phyloP scores from a whole-genome alignment of 1,140 invertebrate species.

The Drosophila repletoides region DNA sequence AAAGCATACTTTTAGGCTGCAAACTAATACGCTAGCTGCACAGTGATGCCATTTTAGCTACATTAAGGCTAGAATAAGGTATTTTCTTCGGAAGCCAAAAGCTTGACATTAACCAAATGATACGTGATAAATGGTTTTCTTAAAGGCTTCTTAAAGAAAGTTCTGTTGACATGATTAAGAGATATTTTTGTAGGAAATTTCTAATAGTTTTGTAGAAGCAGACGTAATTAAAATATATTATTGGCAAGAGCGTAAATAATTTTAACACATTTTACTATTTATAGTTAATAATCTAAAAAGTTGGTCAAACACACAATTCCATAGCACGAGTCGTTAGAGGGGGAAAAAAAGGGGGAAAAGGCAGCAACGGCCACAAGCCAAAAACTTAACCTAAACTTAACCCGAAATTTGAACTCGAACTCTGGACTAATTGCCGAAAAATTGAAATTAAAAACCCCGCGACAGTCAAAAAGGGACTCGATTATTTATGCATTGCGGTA shows the following conservation, averaged over 20 bases:
- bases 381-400: slow-evolving; percentile 52
- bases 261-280: too few species aligned
- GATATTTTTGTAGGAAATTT: neutral
- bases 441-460: slow-evolving; percentile 38
- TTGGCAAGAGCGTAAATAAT: too few species aligned
- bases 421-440: slow-evolving; percentile 66
- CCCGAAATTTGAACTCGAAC: slow-evolving; percentile 55
- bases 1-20: slow-evolving; percentile 24
- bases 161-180: too few species aligned
- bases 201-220: neutral
- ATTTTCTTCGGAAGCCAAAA: too few species aligned
- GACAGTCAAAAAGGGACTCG: slow-evolving; percentile 30
- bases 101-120: too few species aligned
- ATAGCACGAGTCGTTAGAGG: slow-evolving; percentile 6
- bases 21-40: too few species aligned
- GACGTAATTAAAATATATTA: neutral
- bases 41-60: too few species aligned
- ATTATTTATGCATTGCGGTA: slow-evolving; percentile 54
- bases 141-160: slow-evolving; percentile 7
- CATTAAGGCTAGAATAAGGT: too few species aligned
- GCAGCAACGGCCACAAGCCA: slow-evolving; percentile 23
- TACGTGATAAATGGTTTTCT: too few species aligned
- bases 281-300: too few species aligned
- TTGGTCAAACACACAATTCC: neutral
- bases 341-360: neutral